Percentiles rank a stretch among this genome's conserved stretches.
phyloP scores from a whole-genome alignment of 2,888 invertebrate genomes.

The Idaea biselata region DNA sequence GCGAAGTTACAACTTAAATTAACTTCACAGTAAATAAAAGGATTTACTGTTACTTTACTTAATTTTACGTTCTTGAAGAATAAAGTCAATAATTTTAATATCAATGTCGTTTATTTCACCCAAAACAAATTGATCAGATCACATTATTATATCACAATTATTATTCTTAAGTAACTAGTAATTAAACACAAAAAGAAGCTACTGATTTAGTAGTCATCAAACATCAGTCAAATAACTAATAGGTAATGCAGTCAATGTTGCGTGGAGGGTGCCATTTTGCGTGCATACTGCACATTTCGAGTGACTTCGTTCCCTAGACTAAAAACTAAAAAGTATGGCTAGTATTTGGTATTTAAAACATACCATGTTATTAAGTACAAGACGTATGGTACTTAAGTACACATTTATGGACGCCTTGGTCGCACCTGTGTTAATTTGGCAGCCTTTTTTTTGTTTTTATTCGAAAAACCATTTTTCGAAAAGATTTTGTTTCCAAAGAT shows the following conservation, averaged over 20 bases:
- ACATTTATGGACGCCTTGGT: too few relatives aligned
- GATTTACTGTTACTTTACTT: neutral
- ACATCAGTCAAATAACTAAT: neutral
- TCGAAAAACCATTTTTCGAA: too few relatives aligned
- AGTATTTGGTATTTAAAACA: neutral
- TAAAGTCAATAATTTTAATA: neutral
- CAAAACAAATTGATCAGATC: neutral
- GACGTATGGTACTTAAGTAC: neutral
- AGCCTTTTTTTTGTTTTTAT: too few relatives aligned
- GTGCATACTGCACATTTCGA: neutral
- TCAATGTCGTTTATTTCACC: neutral
- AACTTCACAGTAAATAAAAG: neutral
- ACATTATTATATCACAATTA: conserved; percentile 16
- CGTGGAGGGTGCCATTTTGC: neutral
- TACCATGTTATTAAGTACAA: neutral
- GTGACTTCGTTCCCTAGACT: neutral
- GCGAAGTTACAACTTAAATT: neutral
- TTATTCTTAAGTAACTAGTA: conserved; percentile 10
- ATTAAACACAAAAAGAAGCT: neutral
- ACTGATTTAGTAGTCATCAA: neutral
- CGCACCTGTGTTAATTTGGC: too few relatives aligned
- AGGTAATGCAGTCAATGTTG: neutral
- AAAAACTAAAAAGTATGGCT: neutral
- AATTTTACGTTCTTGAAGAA: neutral
- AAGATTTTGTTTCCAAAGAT: too few relatives aligned